Base-by-base conservation (phyloP, 2,797 vertebrate genomes). In the Halcyon badia region DNA sequence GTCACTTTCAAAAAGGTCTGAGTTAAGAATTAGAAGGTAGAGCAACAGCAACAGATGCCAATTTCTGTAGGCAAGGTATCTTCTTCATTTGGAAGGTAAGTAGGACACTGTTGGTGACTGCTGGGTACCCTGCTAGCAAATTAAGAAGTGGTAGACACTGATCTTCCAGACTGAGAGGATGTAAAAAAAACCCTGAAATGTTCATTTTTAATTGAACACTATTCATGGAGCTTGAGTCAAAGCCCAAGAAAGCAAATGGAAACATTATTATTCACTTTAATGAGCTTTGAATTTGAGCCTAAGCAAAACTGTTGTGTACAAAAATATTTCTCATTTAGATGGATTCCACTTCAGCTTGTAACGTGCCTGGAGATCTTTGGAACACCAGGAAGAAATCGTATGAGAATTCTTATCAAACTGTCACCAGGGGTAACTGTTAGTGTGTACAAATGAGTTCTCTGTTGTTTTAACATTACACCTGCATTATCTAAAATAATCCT, bases 261-360 rank as follows among this genome's bases (percentile, higher is more conserved):
- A 86, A 69, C 10, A 42, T 61, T 69, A 35, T 52, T 61, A 77
- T 72, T 78, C 71, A 37, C 11, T 82, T 72, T 39, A 79, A 52
- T 14, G 39, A 82, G 7, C 3, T 82, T 89, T 89, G 31, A 25
- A 84, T 83, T 76, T 58, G 31, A 42, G 73, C 18, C 6, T 60
- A 76, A 70, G 9, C 4, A 58, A 62, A 79, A 79, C 5, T 15
- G 4, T 26, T 70, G 21, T 44, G 30, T 70, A 14, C 11, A 77
- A 58, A 84, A 87, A 77, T 73, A 49, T 76, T 94, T 82, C 25
- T 75, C 16, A n/a, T 90, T 89, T 70, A 58, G 86, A 83, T 25
- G 14, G 21, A 80, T 78, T 87, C 11, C 22, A 54, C 28, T 88
- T 81, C 31, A 81, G 21, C 9, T 72, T 65, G 4, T 62, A 62